Evolutionary conservation across 2,888 invertebrate genomes (phyloP).

Genomic region (Uloborus plumipes): DNA sequence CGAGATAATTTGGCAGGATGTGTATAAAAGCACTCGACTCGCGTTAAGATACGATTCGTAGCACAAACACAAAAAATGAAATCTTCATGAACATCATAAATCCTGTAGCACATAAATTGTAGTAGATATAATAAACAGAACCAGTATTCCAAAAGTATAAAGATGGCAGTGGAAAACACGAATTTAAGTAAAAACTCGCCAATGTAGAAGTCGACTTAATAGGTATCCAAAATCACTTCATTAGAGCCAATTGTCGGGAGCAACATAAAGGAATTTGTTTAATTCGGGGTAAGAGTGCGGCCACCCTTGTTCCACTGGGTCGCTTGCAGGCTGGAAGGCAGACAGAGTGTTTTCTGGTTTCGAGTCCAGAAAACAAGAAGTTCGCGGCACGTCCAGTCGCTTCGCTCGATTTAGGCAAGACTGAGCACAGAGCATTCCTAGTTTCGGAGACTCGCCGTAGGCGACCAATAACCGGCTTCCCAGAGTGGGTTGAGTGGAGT

Average conservation of each 20-base stretch:
- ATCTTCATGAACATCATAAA: too few relatives aligned
- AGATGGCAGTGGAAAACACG: slow-evolving; percentile 28
- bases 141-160: slow-evolving; percentile 36
- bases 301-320: slow-evolving; percentile 31
- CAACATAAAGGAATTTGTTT: not conserved
- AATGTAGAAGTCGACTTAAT: not conserved
- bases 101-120: not conserved
- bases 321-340: slow-evolving; percentile 35
- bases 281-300: too few relatives aligned
- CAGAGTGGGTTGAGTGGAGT: slow-evolving; percentile 61
- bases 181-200: too few relatives aligned
- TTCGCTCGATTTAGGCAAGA: slow-evolving; percentile 21
- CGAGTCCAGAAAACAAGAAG: slow-evolving; percentile 18
- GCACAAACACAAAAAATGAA: slow-evolving; percentile 16
- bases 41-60: not conserved
- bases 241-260: not conserved
- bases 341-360: slow-evolving; percentile 51
- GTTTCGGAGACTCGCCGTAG: slow-evolving; percentile 46
- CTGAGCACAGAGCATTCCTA: slow-evolving; percentile 39
- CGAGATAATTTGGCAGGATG: slow-evolving; percentile 49
- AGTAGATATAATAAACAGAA: slow-evolving; percentile 24
- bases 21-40: not conserved
- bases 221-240: not conserved
- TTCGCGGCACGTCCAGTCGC: slow-evolving; percentile 24
- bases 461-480: slow-evolving; percentile 52